These are phyloP conservation scores for Eidolon helvum DNA, from an alignment of 2,113 vertebrate species.

Conservation along the genomic window DNA sequence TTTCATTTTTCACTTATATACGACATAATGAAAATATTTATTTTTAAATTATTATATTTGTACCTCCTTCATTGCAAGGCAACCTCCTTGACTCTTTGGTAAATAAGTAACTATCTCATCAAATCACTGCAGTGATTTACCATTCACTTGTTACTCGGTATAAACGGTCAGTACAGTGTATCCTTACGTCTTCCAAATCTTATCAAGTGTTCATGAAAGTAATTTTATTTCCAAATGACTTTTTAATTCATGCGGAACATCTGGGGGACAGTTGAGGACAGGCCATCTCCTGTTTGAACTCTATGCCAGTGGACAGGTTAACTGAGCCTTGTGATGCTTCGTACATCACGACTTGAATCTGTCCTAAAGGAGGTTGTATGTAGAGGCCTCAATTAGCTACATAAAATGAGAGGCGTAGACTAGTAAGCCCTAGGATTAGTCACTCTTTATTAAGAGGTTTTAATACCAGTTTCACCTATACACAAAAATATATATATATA, in stretches of 20 bases:
- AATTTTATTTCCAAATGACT: constrained; percentile 22
- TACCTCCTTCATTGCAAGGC: constrained; percentile 26
- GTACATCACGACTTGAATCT: not conserved
- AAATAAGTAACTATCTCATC: constrained; percentile 61
- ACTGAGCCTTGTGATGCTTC: not conserved
- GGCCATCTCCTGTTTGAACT: not conserved
- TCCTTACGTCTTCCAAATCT: constrained; percentile 43
- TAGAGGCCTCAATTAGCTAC: constrained; percentile 10
- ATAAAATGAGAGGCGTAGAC: not conserved
- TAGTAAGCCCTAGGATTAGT: not conserved
- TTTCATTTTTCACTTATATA: constrained; percentile 60
- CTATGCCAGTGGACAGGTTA: not conserved
- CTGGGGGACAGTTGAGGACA: not conserved
- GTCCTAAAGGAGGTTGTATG: not conserved
- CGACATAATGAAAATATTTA: not conserved
- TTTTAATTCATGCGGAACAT: constrained; percentile 32
- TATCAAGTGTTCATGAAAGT: constrained; percentile 48
- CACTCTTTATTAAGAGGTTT: constrained; percentile 24
- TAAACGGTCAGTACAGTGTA: constrained; percentile 28
- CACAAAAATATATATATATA: not conserved
- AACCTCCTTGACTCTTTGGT: constrained; percentile 25
- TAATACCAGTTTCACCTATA: constrained; percentile 55
- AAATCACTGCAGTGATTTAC: constrained; percentile 51
- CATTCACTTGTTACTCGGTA: constrained; percentile 24
- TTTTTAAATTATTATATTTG: constrained; percentile 1